Base-by-base conservation (phyloP, 2,113 vertebrate genomes). In the Heptranchias perlo region DNA sequence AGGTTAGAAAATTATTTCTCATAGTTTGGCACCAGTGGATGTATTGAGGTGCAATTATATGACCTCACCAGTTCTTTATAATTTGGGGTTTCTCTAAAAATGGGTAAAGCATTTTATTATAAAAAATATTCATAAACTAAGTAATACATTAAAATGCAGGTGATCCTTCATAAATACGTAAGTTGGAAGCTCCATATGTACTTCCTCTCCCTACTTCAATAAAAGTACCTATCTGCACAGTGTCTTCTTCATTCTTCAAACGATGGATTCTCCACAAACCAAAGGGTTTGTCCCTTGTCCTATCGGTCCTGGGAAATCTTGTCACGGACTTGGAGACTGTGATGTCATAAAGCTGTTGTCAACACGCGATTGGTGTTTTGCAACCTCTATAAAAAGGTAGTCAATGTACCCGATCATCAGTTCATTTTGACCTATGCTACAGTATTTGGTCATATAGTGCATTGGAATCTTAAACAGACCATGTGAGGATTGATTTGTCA, bases 31-130 rank as follows among this genome's bases (percentile, higher is more conserved):
- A 92, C 61, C 54, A 39, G 47, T 31, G 86, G 84, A 82, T n/a
- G 96, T 44, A 69, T 54, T 65, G 52, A 65, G 25, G 21, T 96
- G 69, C 84, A 96, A 87, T 91, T 89, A 96, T 73, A 96, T 96
- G 86, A 96, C 86, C 67, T 52, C 62, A 92, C 86, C 31, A 25
- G 86, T 3, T 64, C 31, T 61, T 67, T 62, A 91, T 76, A 96
- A 69, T 21, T 23, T 39, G 69, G 84, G 64, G 84, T 67, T 91
- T 96, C 62, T 92, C 86, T 96, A 28, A 69, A 69, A 69, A 31
- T 1, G 4, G 16, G 21, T 67, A 25, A 58, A 58, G 65, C 23
- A 25, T 69, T 69, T 69, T 69, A 69, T 1, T 69, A 69, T 28
- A 31, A 82, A 18, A 82, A 82, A 5, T 5, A 39, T 0, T 82